Evolutionary conservation across 2,113 vertebrate species (phyloP), one percentile per base, ranked within the genome.

Genomic region (Solenodon paradoxus): DNA sequence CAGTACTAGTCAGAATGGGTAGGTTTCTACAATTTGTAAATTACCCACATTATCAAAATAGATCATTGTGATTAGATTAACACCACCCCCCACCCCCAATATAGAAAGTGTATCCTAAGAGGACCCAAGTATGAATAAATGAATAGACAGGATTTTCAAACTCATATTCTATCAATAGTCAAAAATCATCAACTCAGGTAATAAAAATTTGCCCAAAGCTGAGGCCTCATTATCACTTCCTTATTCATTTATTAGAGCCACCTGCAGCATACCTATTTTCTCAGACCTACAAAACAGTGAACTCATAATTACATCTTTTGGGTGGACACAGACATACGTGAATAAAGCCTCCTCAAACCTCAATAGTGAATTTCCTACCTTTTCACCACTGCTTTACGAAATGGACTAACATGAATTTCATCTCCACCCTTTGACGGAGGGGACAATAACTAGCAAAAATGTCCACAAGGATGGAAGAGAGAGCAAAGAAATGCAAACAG

Each of bases 221-320:
- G 1, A 71, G 68, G 38, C 72, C 38, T 71, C 57, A 26, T 40
- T 26, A 61, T 47, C 15, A 28, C 2, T 64, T 59, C 26, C 40
- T 74, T 8, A 28, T 35, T 80, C 71, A 63, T 55, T 57, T 63
- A 89, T 68, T 32, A 82, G 13, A 72, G 38, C n/a, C 94, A 87
- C 38, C 84, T 57, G 28, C 64, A 72, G 40, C 68, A 92, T 59
- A 94, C 77, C 88, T 94, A 72, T 97, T 93, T 94, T 95, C 77
- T 66, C 57, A 55, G 92, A 75, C 81, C 49, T 87, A 75, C 47
- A 77, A 94, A 83, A 74, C 7, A 20, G 77, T 81, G n/a, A 96
- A 47, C 63, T 83, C 40, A 2, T 75, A 84, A 94, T 93, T 40
- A 72, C 38, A n/a, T 69, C 19, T 84, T 78, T 90, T 83, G 42